Evolutionary conservation across 2,888 invertebrate genomes (phyloP), one percentile per base, ranked within the genome.

Genomic region (Mamestra brassicae): DNA sequence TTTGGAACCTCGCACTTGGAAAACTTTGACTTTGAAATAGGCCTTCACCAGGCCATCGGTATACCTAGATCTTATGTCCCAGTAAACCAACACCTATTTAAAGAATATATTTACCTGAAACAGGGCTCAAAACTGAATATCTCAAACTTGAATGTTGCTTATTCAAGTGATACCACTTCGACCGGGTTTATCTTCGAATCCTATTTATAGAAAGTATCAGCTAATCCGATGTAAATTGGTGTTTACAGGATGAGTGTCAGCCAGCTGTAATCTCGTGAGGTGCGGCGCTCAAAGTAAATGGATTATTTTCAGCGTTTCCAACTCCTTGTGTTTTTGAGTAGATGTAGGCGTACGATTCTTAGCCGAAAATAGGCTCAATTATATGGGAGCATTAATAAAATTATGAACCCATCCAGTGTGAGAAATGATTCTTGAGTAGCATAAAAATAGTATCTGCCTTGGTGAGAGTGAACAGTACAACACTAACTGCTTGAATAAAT

Each of bases 251-350:
- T 86, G 45, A 83, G 69, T 80, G 80, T 76, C 83, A 78, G 62
- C 54, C 55, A 54, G 8, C 61, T 61, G 75, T 81, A 74, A 81
- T 78, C 89, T 85, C 84, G 89, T 84, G 75, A 87, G 70, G 54
- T 64, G 78, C 36, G 47, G 62, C 84, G 80, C 85, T 85, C 62
- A 75, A 84, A 89, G 86, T 87, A 84, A 89, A 87, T 69, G 84
- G 89, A 90, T 90, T 90, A 91, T 85, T 71, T 38, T 52, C 50
- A 42, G 42, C 65, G n/a, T 42, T 68, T 68, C 62, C 8, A 66
- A 15, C 34, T 57, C 26, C 63, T 67, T 47, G 13, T 63, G 47
- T 63, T 76, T 70, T 76, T 52, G n/a, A 57, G 45, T 6, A 36
- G 55, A 65, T 42, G 4, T 52, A 71, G 8, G 8, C 17, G 0